Conservation (phyloP, 1,140 invertebrate genomes). For the Panagrolaimus sp. region DNA sequence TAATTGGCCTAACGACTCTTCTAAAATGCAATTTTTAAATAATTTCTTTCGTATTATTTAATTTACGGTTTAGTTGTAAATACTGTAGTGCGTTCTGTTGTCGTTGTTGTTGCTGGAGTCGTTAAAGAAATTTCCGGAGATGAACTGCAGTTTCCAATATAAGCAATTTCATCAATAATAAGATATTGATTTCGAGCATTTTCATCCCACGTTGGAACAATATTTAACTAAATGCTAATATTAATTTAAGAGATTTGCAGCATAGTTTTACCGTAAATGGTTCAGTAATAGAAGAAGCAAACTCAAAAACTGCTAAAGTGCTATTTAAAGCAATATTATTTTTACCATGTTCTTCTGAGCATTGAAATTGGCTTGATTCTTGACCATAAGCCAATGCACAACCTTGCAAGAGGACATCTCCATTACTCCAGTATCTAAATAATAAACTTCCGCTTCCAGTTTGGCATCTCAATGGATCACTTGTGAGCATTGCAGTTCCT, state of each 20-base stretch:
- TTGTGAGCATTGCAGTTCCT: conserved; percentile 54
- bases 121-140: conserved; percentile 13
- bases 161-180: conserved; percentile 57
- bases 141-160: conserved; percentile 50
- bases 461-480: conserved; percentile 53
- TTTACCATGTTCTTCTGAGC: conserved; percentile 31
- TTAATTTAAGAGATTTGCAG: neutral
- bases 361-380: conserved; percentile 45
- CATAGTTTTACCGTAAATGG: conserved; percentile 47
- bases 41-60: no score
- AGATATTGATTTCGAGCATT: conserved; percentile 43
- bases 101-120: neutral
- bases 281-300: conserved; percentile 42
- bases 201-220: conserved; percentile 51
- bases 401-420: conserved; percentile 50
- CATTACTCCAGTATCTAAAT: conserved; percentile 58
- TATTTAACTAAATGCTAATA: conserved; percentile 48
- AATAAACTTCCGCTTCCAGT: conserved; percentile 52
- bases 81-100: neutral
- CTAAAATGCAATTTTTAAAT: no score
- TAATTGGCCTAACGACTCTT: neutral
- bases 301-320: conserved; percentile 55
- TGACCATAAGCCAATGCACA: conserved; percentile 54
- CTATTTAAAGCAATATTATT: conserved; percentile 20
- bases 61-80: neutral